Conservation (phyloP, 2,113 vertebrate genomes). For the Ceyx melanurus region DNA sequence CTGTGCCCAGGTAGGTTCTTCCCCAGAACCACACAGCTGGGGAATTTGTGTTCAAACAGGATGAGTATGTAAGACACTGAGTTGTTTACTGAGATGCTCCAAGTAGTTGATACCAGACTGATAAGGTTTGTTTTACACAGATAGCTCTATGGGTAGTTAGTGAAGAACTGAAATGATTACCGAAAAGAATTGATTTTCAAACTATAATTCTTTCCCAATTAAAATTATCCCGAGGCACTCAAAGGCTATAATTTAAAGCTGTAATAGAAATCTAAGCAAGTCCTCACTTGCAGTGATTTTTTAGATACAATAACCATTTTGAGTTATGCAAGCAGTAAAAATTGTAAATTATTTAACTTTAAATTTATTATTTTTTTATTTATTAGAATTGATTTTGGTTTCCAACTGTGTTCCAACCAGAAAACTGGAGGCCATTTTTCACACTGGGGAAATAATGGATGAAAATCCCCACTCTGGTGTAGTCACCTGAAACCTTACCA, state of each 20-base stretch:
- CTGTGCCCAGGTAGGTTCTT: not conserved
- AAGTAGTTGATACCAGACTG: not conserved
- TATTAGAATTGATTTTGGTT: not conserved
- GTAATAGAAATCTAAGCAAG: not conserved
- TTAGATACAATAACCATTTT: not conserved
- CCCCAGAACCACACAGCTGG: too few relatives aligned
- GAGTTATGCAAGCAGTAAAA: not conserved
- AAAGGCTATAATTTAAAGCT: not conserved
- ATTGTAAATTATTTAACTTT: not conserved
- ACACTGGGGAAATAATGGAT: not conserved
- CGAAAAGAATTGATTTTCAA: slow-evolving; percentile 50
- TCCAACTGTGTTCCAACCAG: not conserved
- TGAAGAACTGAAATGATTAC: not conserved
- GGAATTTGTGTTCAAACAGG: not conserved
- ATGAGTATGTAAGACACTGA: not conserved
- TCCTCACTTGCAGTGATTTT: not conserved
- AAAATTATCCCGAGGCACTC: slow-evolving; percentile 9
- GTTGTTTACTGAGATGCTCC: not conserved
- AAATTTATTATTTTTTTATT: not conserved
- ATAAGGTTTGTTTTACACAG: not conserved
- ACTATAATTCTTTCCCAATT: slow-evolving; percentile 16
- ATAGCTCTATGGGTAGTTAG: not conserved
- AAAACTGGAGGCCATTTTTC: not conserved
- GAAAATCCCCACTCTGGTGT: not conserved
- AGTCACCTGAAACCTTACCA: not conserved